These are phyloP conservation scores for Larimichthys polyactis DNA, from an alignment of 2,113 vertebrate genomes.

Conservation along the genomic window DNA sequence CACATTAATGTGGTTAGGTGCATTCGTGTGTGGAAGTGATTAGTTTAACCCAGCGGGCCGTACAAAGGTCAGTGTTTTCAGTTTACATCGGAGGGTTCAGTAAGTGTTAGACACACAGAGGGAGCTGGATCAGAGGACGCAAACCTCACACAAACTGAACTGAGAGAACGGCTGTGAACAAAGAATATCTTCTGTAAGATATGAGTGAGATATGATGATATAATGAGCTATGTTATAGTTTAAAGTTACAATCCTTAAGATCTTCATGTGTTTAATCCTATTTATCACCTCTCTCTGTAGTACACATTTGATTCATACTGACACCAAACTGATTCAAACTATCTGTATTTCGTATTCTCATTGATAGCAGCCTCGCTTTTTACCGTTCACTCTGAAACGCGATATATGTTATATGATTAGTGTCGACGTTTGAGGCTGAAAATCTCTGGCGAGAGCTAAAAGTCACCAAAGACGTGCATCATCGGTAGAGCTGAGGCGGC, in stretches of 20 bases:
- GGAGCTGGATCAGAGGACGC: not conserved
- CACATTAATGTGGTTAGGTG: not conserved
- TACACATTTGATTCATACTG: not conserved
- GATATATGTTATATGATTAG: no score
- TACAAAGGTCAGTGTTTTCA: not conserved
- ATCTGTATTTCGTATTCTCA: not conserved
- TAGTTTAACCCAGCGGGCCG: not conserved
- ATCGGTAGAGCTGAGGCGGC: no score
- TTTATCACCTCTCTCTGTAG: not conserved
- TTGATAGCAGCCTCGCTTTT: not conserved
- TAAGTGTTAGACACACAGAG: not conserved
- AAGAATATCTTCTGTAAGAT: not conserved
- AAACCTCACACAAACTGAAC: not conserved
- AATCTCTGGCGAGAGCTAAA: no score
- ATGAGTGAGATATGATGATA: not conserved
- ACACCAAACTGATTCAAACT: not conserved
- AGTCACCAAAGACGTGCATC: no score
- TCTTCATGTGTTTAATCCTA: not conserved
- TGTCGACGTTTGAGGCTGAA: no score
- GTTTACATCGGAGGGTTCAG: not conserved
- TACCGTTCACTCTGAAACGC: not conserved
- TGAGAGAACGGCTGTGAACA: not conserved
- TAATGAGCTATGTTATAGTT: not conserved
- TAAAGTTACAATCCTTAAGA: constrained; percentile 24
- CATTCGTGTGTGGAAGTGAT: not conserved